Conservation (phyloP, 2,888 invertebrate genomes). For the Chrysolina americana region DNA sequence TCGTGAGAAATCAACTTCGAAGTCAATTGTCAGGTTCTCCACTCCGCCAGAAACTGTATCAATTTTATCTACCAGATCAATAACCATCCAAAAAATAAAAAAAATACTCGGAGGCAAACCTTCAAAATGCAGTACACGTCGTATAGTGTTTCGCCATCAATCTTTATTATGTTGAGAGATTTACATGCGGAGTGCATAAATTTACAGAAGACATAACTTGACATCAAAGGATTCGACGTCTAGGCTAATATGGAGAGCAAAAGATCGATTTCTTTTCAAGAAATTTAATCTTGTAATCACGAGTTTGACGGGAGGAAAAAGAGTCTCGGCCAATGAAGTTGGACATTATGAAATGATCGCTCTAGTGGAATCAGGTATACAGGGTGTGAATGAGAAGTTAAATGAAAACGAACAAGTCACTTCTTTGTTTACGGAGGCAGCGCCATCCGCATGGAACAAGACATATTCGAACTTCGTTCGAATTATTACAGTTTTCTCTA, state of each 20-base stretch:
- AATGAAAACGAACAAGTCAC: too few species aligned
- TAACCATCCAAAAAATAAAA: conserved; percentile 4
- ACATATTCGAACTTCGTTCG: too few species aligned
- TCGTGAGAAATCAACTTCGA: background rate
- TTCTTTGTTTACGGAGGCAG: too few species aligned
- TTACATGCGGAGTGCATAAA: conserved; percentile 32
- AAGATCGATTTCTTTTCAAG: conserved; percentile 12
- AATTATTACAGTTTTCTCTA: too few species aligned
- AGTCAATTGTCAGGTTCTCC: background rate
- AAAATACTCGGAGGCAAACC: conserved; percentile 15
- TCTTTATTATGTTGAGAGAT: conserved; percentile 36
- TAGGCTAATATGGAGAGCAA: conserved; percentile 2
- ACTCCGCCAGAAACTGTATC: conserved; percentile 5
- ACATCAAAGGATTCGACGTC: conserved; percentile 15
- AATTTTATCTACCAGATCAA: conserved; percentile 14
- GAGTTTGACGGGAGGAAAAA: background rate
- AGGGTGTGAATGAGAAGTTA: background rate
- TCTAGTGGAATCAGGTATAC: background rate
- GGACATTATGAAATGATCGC: background rate
- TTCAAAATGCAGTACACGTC: conserved; percentile 34
- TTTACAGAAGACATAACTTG: conserved; percentile 10
- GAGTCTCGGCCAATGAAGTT: background rate
- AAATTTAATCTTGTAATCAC: conserved; percentile 1
- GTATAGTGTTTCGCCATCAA: conserved; percentile 38
- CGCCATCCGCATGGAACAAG: too few species aligned